Evolutionary conservation across 2,888 invertebrate species (phyloP), one percentile per base, ranked within the genome.

Genomic region (Elgonia sp.): DNA sequence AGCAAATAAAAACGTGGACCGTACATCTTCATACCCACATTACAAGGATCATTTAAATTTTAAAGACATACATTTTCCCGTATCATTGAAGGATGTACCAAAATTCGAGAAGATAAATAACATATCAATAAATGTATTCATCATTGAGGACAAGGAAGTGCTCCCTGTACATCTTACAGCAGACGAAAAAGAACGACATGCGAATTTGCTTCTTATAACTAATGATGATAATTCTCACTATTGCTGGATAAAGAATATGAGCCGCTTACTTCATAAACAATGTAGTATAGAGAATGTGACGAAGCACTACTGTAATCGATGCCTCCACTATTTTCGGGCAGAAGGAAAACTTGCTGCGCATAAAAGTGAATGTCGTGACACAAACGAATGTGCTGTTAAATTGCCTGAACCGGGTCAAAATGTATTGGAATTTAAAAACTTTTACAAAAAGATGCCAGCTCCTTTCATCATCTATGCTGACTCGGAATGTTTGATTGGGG

Each of bases 381-480:
- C 57, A 8, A 76, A 76, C 29, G n/a, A 53, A 10, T 39, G 55
- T 37, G 46, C 53, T 0, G 29, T 67, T 5, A 40, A 12, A 46
- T 12, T 77, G 16, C 77, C 63, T 0, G 50, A 76, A 12, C 5
- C 57, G 9, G 72, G 40, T 0, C 37, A 53, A 50, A 63, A 65
- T 8, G 53, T 65, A 42, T 20, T 77, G 8, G 12, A 62, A 39
- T 67, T 57, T 9, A 67, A 65, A 21, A 75, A 83, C 12, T 75
- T 21, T 57, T 50, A 39, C 0, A 55, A 60, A 18, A 83, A 73
- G 40, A 57, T 75, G 21, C 40, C 18, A 14, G 40, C 50, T 4
- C 82, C 82, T 8, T 72, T 73, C 40, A 21, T 83, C 18, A 57
- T 83, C 2, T 83, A 83, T 16, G 65, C 75, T 8, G 82, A 83